These are phyloP conservation scores for Gymnoscopelus braueri DNA, from an alignment of 2,797 vertebrate species.

Conservation along the genomic window DNA sequence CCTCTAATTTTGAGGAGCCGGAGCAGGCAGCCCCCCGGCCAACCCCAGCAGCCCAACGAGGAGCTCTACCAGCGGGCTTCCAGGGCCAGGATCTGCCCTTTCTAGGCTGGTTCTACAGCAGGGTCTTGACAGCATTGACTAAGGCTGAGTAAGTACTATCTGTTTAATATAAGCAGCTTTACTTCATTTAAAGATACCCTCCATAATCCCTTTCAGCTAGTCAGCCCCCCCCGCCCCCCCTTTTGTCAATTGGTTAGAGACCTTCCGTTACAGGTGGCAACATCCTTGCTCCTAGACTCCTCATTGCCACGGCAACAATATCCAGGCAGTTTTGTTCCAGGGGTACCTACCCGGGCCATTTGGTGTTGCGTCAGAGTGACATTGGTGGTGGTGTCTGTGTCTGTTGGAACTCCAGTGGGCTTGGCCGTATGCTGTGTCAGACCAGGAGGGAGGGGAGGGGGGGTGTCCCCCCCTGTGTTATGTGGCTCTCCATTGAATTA, in stretches of 20 bases:
- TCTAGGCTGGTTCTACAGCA: constrained; percentile 98
- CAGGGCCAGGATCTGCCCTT: constrained; percentile 95
- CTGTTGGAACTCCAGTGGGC: constrained; percentile 57
- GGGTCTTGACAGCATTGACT: constrained; percentile 89
- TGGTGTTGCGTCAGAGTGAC: constrained; percentile 49
- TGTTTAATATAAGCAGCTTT: constrained; percentile 50
- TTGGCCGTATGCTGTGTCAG: constrained; percentile 67
- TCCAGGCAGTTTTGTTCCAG: constrained; percentile 60
- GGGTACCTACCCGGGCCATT: constrained; percentile 50
- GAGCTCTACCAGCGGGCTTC: constrained; percentile 90
- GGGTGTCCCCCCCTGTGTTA: constrained; percentile 51
- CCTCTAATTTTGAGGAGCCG: constrained; percentile 99
- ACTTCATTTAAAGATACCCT: constrained; percentile 23
- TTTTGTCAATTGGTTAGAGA: constrained; percentile 48
- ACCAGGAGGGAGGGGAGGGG: constrained; percentile 42
- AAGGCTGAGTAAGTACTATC: constrained; percentile 94
- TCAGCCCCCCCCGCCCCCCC: not conserved
- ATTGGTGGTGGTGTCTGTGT: constrained; percentile 41
- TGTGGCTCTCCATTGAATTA: constrained; percentile 24
- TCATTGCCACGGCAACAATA: constrained; percentile 58
- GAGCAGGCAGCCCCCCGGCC: constrained; percentile 90
- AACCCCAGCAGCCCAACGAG: constrained; percentile 88
- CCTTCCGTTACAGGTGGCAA: constrained; percentile 53
- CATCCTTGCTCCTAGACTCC: constrained; percentile 34
- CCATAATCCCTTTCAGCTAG: constrained; percentile 26